Percentiles rank a stretch among this genome's conserved stretches.
phyloP scores from a whole-genome alignment of 2,888 invertebrate genomes.

The Limnephilus rhombicus region DNA sequence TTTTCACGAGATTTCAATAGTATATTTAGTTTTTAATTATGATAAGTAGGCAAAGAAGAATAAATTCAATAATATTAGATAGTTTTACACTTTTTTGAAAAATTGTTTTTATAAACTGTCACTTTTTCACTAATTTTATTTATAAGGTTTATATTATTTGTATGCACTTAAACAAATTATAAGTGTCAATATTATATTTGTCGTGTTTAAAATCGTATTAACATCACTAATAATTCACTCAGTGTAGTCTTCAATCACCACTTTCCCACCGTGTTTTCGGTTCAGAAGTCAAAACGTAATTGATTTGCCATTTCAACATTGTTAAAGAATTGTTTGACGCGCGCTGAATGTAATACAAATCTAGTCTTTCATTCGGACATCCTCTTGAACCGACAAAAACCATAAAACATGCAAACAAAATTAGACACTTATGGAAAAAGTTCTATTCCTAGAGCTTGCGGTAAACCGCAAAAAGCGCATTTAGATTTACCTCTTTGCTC shows the following conservation, averaged over 20 bases:
- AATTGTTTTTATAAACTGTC: neutral
- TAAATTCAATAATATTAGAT: no score
- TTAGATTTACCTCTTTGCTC: neutral
- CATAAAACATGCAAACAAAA: neutral
- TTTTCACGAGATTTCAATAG: no score
- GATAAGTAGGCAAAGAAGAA: neutral
- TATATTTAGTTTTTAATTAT: no score
- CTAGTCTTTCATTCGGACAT: constrained; percentile 24
- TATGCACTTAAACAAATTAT: neutral
- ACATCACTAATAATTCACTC: neutral
- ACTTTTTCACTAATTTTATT: neutral
- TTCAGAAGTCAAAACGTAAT: constrained; percentile 63
- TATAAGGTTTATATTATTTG: neutral
- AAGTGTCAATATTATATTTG: neutral
- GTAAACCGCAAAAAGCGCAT: neutral
- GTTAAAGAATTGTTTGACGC: constrained; percentile 64
- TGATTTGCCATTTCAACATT: constrained; percentile 65
- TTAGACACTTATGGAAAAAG: neutral
- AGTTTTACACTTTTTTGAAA: no score
- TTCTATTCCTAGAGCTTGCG: neutral
- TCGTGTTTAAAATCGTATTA: neutral
- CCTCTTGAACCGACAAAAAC: neutral
- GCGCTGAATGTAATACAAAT: constrained; percentile 54
- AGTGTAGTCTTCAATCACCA: neutral
- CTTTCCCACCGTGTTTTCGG: constrained; percentile 30